These are phyloP conservation scores for Bothrops jararaca DNA, from an alignment of 2,113 vertebrate genomes.

Conservation along the genomic window DNA sequence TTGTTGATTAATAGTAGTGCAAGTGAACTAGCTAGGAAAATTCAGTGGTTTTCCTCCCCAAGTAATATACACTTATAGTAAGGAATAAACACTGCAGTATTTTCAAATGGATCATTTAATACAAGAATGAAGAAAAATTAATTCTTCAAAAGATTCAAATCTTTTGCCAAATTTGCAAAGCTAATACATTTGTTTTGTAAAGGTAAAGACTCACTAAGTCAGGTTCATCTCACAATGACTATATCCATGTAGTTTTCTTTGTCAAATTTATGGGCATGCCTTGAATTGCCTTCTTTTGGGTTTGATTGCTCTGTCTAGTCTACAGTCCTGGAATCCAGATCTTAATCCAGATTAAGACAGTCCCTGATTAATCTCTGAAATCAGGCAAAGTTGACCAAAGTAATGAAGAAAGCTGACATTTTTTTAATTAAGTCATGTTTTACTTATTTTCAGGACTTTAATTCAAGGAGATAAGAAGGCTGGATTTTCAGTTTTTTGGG, in stretches of 20 bases:
- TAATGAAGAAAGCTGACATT: not conserved
- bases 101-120: not conserved
- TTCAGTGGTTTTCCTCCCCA: not conserved
- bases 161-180: not conserved
- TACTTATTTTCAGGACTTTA: constrained; percentile 81
- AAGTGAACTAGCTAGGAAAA: not conserved
- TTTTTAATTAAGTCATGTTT: not conserved
- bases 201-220: not conserved
- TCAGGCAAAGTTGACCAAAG: not conserved
- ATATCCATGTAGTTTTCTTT: not conserved
- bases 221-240: not conserved
- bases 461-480: constrained; percentile 93
- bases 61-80: too few relatives aligned
- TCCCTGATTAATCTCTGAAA: not conserved
- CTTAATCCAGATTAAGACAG: not conserved
- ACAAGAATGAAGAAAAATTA: not conserved
- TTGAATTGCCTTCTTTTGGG: not conserved
- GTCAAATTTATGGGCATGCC: not conserved
- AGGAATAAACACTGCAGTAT: constrained; percentile 1
- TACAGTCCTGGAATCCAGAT: not conserved
- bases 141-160: not conserved
- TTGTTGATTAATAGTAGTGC: not conserved
- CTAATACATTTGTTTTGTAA: not conserved
- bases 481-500: constrained; percentile 96
- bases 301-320: not conserved